phyloP scores from a whole-genome alignment of 2,888 invertebrate species.

The Scrobipalpa costella region DNA sequence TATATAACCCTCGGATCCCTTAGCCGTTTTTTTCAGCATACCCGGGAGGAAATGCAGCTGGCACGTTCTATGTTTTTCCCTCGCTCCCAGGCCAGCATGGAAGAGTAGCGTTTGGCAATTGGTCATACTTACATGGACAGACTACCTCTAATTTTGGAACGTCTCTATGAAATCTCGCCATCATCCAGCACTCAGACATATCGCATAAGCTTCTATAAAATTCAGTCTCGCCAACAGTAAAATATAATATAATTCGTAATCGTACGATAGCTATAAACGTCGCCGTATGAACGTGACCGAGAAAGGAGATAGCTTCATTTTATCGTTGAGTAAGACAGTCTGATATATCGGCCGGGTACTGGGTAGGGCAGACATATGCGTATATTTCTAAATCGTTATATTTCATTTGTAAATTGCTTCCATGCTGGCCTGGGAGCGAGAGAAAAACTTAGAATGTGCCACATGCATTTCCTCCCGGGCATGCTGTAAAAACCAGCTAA shows the following conservation, averaged over 20 bases:
- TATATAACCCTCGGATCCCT: no score
- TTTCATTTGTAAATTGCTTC: not conserved
- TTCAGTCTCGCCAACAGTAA: constrained; percentile 3
- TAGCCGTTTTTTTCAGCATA: no score
- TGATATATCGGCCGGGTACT: not conserved
- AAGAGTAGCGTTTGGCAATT: no score
- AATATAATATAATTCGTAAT: constrained; percentile 29
- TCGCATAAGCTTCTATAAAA: not conserved
- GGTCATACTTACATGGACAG: no score
- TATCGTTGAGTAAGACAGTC: constrained; percentile 31
- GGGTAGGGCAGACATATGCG: not conserved
- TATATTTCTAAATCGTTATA: not conserved
- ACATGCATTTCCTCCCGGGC: no score
- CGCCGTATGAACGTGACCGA: constrained; percentile 46
- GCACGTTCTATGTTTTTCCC: no score
- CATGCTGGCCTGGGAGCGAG: no score
- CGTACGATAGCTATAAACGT: constrained; percentile 42
- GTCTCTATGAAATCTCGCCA: not conserved
- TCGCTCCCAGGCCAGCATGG: no score
- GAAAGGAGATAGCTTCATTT: constrained; percentile 55
- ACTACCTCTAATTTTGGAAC: no score
- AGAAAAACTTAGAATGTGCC: no score
- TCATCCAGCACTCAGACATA: not conserved
- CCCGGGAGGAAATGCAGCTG: no score
- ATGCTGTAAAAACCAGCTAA: no score